A percentile compares a stretch with the other conserved stretches of the same genome.
Evolutionary conservation across 2,888 invertebrate species (phyloP).

Genomic region (Timandra comae): DNA sequence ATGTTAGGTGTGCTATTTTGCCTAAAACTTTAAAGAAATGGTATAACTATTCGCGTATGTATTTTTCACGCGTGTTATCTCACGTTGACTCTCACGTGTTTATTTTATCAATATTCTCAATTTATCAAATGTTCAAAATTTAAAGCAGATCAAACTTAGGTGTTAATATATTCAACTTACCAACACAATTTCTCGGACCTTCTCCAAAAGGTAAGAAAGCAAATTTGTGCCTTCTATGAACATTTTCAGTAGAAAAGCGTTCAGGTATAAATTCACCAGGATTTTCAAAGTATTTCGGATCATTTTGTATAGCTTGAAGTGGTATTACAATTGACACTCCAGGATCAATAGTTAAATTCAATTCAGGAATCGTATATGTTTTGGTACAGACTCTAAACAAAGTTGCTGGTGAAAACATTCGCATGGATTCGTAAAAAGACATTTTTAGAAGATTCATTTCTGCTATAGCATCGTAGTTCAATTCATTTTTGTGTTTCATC

Average conservation of each 20-base stretch:
- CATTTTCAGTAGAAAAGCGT: constrained; percentile 32
- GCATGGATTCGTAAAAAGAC: constrained; percentile 46
- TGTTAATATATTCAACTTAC: too few species aligned
- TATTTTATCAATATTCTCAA: too few species aligned
- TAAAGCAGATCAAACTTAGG: too few species aligned
- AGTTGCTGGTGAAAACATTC: constrained; percentile 41
- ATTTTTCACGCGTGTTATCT: too few species aligned
- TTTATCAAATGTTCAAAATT: too few species aligned
- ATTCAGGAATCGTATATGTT: constrained; percentile 28
- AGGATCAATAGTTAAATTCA: constrained; percentile 38
- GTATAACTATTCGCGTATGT: too few species aligned
- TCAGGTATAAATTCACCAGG: constrained; percentile 42
- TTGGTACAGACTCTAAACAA: constrained; percentile 41
- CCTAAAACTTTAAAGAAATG: too few species aligned
- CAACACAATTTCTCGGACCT: constrained; percentile 44
- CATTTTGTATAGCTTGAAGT: constrained; percentile 44
- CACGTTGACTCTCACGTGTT: too few species aligned
- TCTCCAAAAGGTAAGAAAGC: constrained; percentile 45
- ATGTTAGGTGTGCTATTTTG: too few species aligned
- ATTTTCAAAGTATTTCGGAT: constrained; percentile 45
- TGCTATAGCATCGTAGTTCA: constrained; percentile 46
- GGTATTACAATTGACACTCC: constrained; percentile 44
- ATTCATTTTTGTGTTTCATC: constrained; percentile 37
- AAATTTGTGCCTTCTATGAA: constrained; percentile 26
- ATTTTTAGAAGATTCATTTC: constrained; percentile 42